These are phyloP conservation scores for Rostratula benghalensis DNA, from an alignment of 2,113 vertebrate species.

Conservation along the genomic window DNA sequence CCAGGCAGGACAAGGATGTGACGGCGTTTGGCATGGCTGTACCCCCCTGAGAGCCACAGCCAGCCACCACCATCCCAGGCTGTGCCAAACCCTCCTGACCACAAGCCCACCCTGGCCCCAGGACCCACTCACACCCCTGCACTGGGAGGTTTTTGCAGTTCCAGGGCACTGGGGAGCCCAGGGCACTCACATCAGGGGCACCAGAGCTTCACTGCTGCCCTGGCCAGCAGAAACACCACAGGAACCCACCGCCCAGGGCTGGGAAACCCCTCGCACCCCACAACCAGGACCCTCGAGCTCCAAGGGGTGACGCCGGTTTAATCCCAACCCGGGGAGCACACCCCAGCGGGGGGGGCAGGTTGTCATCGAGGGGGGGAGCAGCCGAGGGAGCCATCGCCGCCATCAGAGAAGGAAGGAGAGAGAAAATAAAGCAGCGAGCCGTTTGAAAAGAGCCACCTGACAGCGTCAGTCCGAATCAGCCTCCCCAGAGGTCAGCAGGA, in stretches of 20 bases:
- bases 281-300: fast-evolving
- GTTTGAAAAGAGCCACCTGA: neutral
- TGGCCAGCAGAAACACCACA: neutral
- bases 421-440: neutral
- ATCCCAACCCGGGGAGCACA: neutral
- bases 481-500: neutral
- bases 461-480: neutral
- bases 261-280: neutral
- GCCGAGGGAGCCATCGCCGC: fast-evolving
- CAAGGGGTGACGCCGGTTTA: neutral
- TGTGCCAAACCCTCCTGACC: neutral
- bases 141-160: neutral
- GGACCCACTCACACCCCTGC: neutral
- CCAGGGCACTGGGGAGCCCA: no score
- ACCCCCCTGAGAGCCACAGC: neutral
- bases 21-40: fast-evolving
- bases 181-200: neutral
- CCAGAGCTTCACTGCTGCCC: fast-evolving
- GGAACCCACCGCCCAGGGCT: neutral
- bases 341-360: neutral
- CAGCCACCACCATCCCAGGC: neutral
- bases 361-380: neutral
- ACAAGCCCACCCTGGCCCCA: neutral
- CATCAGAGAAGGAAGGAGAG: neutral
- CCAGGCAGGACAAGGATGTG: neutral